Percentiles rank a stretch among this genome's conserved stretches.
Evolutionary conservation across 1,140 invertebrate species (phyloP).

Genomic region (Trachymyrmex septentrionalis): DNA sequence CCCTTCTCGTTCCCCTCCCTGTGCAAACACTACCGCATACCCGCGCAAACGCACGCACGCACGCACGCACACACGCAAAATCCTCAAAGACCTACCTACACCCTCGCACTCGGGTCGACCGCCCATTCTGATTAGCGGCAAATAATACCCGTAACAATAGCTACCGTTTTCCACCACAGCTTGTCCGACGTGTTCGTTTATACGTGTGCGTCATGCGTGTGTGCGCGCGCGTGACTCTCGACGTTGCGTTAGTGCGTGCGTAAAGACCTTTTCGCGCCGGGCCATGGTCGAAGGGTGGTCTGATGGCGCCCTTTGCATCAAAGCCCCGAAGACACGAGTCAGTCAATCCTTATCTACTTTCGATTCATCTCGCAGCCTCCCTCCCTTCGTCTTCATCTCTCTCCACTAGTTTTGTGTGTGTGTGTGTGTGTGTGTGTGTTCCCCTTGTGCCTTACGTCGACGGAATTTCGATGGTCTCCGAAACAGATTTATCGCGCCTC

Average conservation of each 20-base stretch:
- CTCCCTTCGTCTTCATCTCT: constrained; percentile 33
- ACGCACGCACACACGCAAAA: not conserved
- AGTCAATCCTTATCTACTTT: constrained; percentile 76
- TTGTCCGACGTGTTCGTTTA: constrained; percentile 1
- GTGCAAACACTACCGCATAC: constrained; percentile 1
- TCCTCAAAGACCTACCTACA: constrained; percentile 17
- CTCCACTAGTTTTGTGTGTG: constrained; percentile 6
- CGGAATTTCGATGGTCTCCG: constrained; percentile 75
- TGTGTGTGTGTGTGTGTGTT: constrained; percentile 16
- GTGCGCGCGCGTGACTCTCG: constrained; percentile 33
- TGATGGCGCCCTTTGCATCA: constrained; percentile 42
- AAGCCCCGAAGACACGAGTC: constrained; percentile 69
- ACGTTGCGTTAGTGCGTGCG: constrained; percentile 14
- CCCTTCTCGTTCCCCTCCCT: not conserved
- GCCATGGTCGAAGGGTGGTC: constrained; percentile 27
- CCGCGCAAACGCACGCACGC: constrained; percentile 31
- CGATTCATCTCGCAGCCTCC: constrained; percentile 48
- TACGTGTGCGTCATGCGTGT: constrained; percentile 2
- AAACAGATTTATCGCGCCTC: constrained; percentile 73
- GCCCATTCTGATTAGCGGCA: constrained; percentile 76
- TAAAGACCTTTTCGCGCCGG: constrained; percentile 58
- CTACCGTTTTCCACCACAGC: constrained; percentile 56
- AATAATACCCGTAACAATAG: constrained; percentile 78
- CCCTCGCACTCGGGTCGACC: constrained; percentile 37
- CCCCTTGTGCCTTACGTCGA: constrained; percentile 59